phyloP scores from a whole-genome alignment of 64 coral and sea anemone species.

The Montipora foliosa region DNA sequence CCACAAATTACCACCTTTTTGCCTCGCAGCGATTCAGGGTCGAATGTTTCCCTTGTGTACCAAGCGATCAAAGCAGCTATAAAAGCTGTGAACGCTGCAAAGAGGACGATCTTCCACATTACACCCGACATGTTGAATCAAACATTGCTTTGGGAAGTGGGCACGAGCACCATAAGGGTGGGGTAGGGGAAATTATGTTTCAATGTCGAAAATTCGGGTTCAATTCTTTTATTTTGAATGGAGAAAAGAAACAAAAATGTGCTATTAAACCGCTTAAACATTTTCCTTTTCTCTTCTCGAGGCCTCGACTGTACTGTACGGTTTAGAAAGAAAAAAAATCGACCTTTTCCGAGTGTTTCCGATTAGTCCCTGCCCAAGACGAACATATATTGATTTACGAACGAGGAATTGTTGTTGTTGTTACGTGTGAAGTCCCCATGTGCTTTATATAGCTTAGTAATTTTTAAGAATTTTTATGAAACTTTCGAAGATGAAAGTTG shows the following conservation, averaged over 20 bases:
- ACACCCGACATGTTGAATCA: neutral
- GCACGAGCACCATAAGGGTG: neutral
- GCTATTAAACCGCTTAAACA: too few species aligned
- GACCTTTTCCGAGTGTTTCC: neutral
- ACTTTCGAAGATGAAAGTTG: conserved; percentile 38
- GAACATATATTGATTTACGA: neutral
- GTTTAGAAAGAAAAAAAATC: too few species aligned
- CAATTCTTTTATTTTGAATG: too few species aligned
- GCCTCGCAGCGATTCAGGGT: conserved; percentile 50
- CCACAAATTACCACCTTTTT: conserved; percentile 82
- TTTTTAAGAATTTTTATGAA: neutral
- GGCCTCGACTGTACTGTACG: too few species aligned
- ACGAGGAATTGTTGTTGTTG: neutral
- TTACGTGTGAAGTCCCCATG: neutral
- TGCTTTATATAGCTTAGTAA: too few species aligned
- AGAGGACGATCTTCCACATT: conserved; percentile 3
- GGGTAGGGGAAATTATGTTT: neutral
- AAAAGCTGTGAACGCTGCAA: conserved; percentile 56
- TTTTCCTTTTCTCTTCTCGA: neutral
- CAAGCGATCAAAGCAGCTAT: conserved; percentile 65
- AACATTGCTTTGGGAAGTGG: neutral
- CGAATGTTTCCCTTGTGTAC: conserved; percentile 59
- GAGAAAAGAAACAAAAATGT: too few species aligned
- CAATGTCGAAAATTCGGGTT: neutral
- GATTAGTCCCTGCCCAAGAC: neutral